Evolutionary conservation across 30 jellyfish, hydroid and myxozoan genomes (phyloP).

Genomic region (Chrysaora quinquecirrha): DNA sequence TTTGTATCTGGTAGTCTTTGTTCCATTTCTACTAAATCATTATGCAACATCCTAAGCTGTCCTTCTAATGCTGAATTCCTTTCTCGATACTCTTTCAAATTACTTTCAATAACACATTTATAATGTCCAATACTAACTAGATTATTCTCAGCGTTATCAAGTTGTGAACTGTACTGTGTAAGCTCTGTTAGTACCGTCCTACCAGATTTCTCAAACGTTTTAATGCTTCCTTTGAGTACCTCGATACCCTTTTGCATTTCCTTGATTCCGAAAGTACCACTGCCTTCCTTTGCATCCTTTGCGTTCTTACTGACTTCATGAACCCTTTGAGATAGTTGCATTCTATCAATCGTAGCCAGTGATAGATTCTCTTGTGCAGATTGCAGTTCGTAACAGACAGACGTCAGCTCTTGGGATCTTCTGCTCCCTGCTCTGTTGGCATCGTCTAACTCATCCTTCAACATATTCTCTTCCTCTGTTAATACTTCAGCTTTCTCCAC

Average conservation of each 20-base stretch:
- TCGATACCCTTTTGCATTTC: conserved; percentile 73
- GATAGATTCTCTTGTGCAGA: conserved; percentile 85
- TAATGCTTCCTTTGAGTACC: conserved; percentile 54
- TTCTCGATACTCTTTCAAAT: conserved; percentile 73
- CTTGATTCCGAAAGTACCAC: conserved; percentile 54
- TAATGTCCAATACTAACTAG: conserved; percentile 69
- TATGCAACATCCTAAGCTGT: conserved; percentile 65
- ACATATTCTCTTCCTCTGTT: conserved; percentile 61
- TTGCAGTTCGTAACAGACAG: conserved; percentile 67
- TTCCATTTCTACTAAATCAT: conserved; percentile 81
- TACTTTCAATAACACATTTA: conserved; percentile 72
- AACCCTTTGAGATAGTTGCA: conserved; percentile 76
- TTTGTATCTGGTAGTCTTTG: conserved; percentile 64
- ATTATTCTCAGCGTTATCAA: conserved; percentile 79
- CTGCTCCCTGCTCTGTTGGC: conserved; percentile 50
- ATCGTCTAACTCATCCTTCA: conserved; percentile 79
- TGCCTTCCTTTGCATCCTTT: conserved; percentile 39
- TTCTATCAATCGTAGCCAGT: conserved; percentile 80
- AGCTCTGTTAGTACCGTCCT: conserved; percentile 66
- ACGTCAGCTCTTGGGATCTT: conserved; percentile 42
- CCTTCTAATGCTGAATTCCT: conserved; percentile 79
- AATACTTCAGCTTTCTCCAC: conserved; percentile 63
- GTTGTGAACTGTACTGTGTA: conserved; percentile 62
- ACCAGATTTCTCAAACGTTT: conserved; percentile 76
- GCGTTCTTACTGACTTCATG: conserved; percentile 74